These are phyloP conservation scores for Eremobia ochroleuca DNA, from an alignment of 2,888 invertebrate genomes.

Conservation along the genomic window DNA sequence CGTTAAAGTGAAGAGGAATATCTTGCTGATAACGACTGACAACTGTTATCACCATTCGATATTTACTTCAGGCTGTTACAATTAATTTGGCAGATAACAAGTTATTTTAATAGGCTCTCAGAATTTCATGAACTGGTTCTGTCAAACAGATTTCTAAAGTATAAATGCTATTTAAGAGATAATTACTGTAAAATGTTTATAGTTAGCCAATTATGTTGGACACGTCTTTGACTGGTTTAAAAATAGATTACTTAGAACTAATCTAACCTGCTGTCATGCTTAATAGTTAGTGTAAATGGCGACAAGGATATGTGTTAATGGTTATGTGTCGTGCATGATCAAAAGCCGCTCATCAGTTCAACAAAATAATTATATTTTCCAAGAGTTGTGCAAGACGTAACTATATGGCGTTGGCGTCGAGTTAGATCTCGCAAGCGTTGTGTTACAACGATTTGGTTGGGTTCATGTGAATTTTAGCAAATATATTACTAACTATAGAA, in stretches of 20 bases:
- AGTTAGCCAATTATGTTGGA: conserved; percentile 8
- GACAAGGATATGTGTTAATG: neutral
- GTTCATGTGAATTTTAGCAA: no score
- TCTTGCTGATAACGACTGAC: conserved; percentile 8
- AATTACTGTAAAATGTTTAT: neutral
- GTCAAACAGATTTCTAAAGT: conserved; percentile 7
- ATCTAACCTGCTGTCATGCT: neutral
- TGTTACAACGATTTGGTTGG: no score
- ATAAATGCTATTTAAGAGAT: neutral
- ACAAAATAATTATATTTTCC: no score
- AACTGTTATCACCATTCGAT: conserved; percentile 26
- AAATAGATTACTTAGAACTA: neutral
- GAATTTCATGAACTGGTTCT: conserved; percentile 32
- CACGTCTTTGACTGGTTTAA: conserved; percentile 1
- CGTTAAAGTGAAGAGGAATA: conserved; percentile 33
- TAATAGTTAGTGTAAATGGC: neutral
- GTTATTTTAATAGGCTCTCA: conserved; percentile 18
- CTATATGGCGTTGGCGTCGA: no score
- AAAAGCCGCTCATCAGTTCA: no score
- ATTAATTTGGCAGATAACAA: conserved; percentile 42
- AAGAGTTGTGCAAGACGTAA: no score
- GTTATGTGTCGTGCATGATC: no score
- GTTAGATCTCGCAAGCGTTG: no score
- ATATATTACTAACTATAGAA: no score
- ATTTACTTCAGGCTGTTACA: conserved; percentile 18